Base-by-base conservation (phyloP, 2,113 vertebrate species). In the Eretmochelys imbricata region DNA sequence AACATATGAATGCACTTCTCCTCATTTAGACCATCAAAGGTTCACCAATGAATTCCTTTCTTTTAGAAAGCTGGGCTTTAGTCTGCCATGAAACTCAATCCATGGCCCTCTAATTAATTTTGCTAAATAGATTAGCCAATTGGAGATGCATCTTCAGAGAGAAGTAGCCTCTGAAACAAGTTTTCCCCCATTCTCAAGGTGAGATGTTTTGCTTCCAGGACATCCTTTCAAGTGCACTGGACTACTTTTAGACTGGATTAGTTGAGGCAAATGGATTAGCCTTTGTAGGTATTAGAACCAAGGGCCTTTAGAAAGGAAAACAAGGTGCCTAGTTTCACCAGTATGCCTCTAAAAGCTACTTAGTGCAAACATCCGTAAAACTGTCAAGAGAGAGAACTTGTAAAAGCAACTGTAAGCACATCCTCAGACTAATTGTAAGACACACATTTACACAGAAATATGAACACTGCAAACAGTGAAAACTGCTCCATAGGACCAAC, bases 281-380 rank as follows among this genome's bases (percentile, higher is more conserved):
- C 95, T 98, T 97, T 96, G 94, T 96, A 98, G 96, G 95, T 94
- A 96, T 97, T 97, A 97, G 95, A 95, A 95, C 94, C 94, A 96
- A 98, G 97, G 95, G 96, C 95, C 97, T 97, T 96, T 97, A 96
- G 94, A 97, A 97, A 97, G 97, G 94, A 97, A 98, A 97, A 98
- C 97, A 97, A 96, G 93, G 96, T 96, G 97, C 97, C 97, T 97
- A 91, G 97, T 98, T 98, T 98, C 97, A 97, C 95, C 96, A 97
- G 95, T 95, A 88, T 91, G 96, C 93, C 96, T 93, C 96, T 97
- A 98, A 98, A 98, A 98, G 97, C 97, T 98, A 97, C 97, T 98
- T 98, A 98, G 98, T 96, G 97, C 98, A 98, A 98, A 98, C 97
- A 98, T 98, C 97, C 98, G 97, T 98, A 96, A 98, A 98, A 90